Percentiles rank a stretch among this genome's conserved stretches.
phyloP scores from a whole-genome alignment of 2,797 vertebrate species.

The Vespertilio murinus region DNA sequence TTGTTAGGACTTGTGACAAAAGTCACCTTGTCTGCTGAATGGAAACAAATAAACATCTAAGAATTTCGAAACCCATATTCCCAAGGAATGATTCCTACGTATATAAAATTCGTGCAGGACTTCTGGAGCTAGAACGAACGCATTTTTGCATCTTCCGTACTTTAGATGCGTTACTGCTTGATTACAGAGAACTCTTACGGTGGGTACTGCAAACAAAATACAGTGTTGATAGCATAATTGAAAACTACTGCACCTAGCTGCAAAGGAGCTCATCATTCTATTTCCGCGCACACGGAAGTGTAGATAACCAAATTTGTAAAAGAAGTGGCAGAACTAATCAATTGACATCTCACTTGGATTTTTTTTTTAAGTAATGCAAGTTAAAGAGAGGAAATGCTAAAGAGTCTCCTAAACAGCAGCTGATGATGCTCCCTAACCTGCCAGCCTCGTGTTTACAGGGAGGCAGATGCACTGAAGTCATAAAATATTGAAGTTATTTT shows the following conservation, averaged over 20 bases:
- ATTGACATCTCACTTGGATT: slow-evolving; percentile 81
- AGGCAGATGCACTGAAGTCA: slow-evolving; percentile 81
- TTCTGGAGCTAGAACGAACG: slow-evolving; percentile 43
- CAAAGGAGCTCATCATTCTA: slow-evolving; percentile 70
- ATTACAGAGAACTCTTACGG: slow-evolving; percentile 32
- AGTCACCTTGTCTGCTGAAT: slow-evolving; percentile 51
- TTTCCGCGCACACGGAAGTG: slow-evolving; percentile 81
- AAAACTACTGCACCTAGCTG: slow-evolving; percentile 70
- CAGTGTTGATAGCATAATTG: slow-evolving; percentile 45
- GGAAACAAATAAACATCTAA: slow-evolving; percentile 60
- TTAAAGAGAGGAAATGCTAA: slow-evolving; percentile 81
- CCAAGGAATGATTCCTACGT: slow-evolving; percentile 32
- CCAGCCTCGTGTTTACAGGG: slow-evolving; percentile 80
- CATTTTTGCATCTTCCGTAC: slow-evolving; percentile 21
- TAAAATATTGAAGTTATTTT: slow-evolving; percentile 82
- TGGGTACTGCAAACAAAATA: slow-evolving; percentile 72
- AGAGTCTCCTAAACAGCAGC: slow-evolving; percentile 76
- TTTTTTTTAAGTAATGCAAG: slow-evolving; percentile 79
- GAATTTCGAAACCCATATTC: slow-evolving; percentile 41
- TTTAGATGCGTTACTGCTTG: slow-evolving; percentile 55
- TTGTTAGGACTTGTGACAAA: slow-evolving; percentile 43
- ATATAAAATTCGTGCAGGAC: neutral
- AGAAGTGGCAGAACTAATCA: slow-evolving; percentile 87
- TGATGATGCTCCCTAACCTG: slow-evolving; percentile 78
- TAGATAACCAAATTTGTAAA: slow-evolving; percentile 87